These are phyloP conservation scores for Halcyon leucocephala DNA, from an alignment of 2,797 vertebrate genomes.

Conservation along the genomic window DNA sequence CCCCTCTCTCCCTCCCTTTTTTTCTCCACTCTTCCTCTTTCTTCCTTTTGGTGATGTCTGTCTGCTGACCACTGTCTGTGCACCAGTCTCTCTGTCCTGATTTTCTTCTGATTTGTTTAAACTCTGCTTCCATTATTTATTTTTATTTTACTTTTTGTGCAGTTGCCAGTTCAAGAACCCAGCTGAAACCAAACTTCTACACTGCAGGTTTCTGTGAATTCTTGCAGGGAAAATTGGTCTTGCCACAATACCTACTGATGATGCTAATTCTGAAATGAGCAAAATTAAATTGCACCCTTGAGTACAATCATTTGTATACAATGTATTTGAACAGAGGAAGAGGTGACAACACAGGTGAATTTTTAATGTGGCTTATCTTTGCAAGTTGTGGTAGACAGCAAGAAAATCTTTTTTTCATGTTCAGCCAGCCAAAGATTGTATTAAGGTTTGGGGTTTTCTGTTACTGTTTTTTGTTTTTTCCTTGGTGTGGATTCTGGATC, in stretches of 20 bases:
- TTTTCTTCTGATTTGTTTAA: not conserved
- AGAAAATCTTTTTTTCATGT: not conserved
- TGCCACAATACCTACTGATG: conserved; percentile 49
- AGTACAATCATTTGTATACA: conserved; percentile 57
- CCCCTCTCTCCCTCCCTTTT: not conserved
- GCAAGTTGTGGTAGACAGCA: conserved; percentile 20
- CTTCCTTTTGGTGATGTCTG: not conserved
- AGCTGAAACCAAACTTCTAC: conserved; percentile 28
- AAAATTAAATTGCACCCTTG: conserved; percentile 64
- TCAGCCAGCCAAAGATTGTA: not conserved
- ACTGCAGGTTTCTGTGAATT: conserved; percentile 54
- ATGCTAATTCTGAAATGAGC: conserved; percentile 67
- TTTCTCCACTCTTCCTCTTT: not conserved
- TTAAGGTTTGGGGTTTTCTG: not conserved
- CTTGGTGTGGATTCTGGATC: not conserved
- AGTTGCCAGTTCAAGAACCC: conserved; percentile 28
- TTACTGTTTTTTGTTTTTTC: not conserved
- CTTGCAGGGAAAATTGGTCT: conserved; percentile 70
- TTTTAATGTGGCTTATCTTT: conserved; percentile 50
- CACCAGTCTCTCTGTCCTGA: not conserved
- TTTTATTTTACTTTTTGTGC: not conserved
- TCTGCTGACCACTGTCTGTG: not conserved
- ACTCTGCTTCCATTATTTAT: not conserved
- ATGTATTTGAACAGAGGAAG: conserved; percentile 21
- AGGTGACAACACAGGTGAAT: conserved; percentile 49